Evolutionary conservation across 1,140 invertebrate genomes (phyloP), one percentile per base, ranked within the genome.

Genomic region (Drosophila repletoides): DNA sequence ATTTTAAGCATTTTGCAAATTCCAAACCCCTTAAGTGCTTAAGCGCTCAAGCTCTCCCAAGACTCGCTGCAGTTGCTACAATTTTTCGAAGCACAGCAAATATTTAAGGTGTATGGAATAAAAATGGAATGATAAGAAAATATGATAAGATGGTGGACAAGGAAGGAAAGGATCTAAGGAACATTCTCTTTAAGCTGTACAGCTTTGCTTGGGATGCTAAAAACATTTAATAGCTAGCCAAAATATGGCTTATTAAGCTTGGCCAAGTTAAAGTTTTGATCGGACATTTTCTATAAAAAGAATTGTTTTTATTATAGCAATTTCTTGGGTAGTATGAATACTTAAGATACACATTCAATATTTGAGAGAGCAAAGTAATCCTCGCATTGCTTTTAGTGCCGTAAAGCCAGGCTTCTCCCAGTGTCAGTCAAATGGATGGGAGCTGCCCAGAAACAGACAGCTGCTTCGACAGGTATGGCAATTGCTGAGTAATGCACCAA

Each of bases 361-460:
- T 59, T 59, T 49, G 53, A 65, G 41, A 65, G 61, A 26, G 10
- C 5, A 15, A 59, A 48, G 28, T 59, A 59, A 59, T 49, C 63
- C 53, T 5, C 52, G 31, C 33, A 22, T 24, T 24, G 52, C 43
- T 60, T 48, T 48, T 48, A 59, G 56, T 48, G 17, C 21, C 22
- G 22, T 9, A 38, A 31, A 33, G 2, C 41, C n/a, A 9, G 33
- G 52, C 26, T 41, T 43, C 7, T 21, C 43, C 34, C 38, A 19
- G 49, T 61, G 36, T 33, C 48, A 52, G 28, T 10, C 17, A 49
- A 41, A 33, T 55, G 38, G 59, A 43, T 43, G 48, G 58, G 14
- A 43, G 24, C 34, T 40, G 17, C 12, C 22, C 31, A 14, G 31
- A 5, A 38, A 5, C 22, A 28, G 55, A 61, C 34, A 51, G 33